Conservation (phyloP, 1,140 invertebrate genomes). For the Phenacoccus solenopsis region DNA sequence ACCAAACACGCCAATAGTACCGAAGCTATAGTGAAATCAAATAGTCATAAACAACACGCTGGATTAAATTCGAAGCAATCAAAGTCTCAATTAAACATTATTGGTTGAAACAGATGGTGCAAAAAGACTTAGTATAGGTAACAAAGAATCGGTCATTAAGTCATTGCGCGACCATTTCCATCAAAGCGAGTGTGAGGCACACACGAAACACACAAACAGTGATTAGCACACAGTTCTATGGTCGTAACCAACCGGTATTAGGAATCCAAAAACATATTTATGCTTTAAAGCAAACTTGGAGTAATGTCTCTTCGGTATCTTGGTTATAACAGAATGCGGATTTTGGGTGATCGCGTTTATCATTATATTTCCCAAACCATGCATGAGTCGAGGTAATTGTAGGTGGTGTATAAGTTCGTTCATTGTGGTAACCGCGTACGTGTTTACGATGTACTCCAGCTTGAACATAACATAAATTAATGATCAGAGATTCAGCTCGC, state of each 20-base stretch:
- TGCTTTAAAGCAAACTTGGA: neutral
- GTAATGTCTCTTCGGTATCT: neutral
- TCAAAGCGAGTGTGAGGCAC: no score
- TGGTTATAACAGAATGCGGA: neutral
- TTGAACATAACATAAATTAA: constrained; percentile 5
- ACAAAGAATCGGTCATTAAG: no score
- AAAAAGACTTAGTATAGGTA: no score
- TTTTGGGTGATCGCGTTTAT: constrained; percentile 8
- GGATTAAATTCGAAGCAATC: no score
- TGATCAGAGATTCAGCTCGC: no score
- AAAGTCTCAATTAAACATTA: no score
- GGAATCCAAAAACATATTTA: constrained; percentile 9
- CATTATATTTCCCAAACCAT: neutral
- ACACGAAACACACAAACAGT: neutral
- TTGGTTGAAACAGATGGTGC: no score
- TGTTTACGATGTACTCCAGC: constrained; percentile 20
- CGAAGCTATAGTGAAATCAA: no score
- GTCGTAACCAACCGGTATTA: neutral
- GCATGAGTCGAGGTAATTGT: neutral
- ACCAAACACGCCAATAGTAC: no score
- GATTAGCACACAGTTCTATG: neutral
- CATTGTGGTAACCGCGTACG: constrained; percentile 1
- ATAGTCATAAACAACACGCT: no score
- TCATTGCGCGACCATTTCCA: neutral
- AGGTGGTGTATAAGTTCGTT: constrained; percentile 14